These are phyloP conservation scores for Oedothorax gibbosus DNA, from an alignment of 1,140 invertebrate genomes.

Conservation along the genomic window DNA sequence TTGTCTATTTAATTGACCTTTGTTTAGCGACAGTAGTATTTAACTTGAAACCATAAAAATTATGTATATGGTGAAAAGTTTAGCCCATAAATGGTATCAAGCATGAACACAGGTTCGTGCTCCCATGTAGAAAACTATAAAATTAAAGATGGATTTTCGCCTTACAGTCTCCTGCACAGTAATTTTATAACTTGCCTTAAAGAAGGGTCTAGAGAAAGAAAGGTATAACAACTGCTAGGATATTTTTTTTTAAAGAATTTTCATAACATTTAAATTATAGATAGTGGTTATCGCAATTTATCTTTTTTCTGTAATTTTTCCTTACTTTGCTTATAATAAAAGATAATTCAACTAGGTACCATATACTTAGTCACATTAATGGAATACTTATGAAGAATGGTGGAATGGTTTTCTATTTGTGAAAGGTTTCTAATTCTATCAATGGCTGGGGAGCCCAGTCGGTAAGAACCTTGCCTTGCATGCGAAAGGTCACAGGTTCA, in stretches of 20 bases:
- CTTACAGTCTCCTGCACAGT: slow-evolving; percentile 80
- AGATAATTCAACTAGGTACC: too few species aligned
- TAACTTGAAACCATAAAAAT: not conserved
- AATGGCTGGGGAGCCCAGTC: too few species aligned
- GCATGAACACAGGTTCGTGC: slow-evolving; percentile 77
- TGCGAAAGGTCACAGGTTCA: too few species aligned
- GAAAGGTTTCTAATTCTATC: too few species aligned
- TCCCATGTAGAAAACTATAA: slow-evolving; percentile 83
- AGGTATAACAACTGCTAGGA: not conserved
- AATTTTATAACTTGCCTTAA: slow-evolving; percentile 81
- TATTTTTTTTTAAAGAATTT: not conserved
- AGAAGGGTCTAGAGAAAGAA: slow-evolving; percentile 62
- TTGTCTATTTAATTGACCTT: too few species aligned
- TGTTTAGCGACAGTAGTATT: too few species aligned
- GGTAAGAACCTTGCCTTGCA: too few species aligned
- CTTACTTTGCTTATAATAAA: too few species aligned
- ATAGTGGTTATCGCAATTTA: not conserved
- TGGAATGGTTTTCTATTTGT: too few species aligned
- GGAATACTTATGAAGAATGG: too few species aligned
- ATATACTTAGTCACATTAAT: too few species aligned
- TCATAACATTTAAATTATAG: not conserved
- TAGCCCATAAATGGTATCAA: not conserved
- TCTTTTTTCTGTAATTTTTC: not conserved
- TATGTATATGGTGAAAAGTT: not conserved
- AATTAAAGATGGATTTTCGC: slow-evolving; percentile 78